Base-by-base conservation (phyloP, 1,140 invertebrate genomes). In the Zaprionus tsacasi region DNA sequence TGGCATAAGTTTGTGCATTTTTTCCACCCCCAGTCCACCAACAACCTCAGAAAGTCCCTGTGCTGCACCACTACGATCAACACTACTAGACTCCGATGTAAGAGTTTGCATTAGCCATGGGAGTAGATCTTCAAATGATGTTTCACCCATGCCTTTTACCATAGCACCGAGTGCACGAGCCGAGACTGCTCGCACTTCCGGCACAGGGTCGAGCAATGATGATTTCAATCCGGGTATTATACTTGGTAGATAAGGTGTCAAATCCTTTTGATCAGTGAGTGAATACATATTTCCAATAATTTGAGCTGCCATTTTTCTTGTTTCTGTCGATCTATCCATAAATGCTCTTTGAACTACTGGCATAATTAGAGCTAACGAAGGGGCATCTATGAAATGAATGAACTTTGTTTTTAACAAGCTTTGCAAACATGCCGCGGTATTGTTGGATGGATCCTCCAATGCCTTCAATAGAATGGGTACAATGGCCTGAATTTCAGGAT, bases 221-320 rank as follows among this genome's bases (percentile, higher is more conserved):
- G 96, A 97, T 93, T 99, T 99, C 38, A 99, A 92, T 0, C 99
- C 99, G 5, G 99, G 99, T 64, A 99, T 98, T 73, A 99, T 98
- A 54, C 96, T 98, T 2, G 98, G 97, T 76, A 99, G 94, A 93
- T 99, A 99, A 0, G 99, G 99, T 59, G 97, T 96, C 60, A 99
- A 94, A 93, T 99, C 99, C 93, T 99, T 99, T 92, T 99, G 98
- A 94, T 99, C 99, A 1, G 99, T 99, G 10, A 99, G 94, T 0
- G 98, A 99, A 93, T 99, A 99, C 98, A 99, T 99, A 93, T 99
- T 99, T 50, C 99, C 98, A 82, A 99, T 99, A 91, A 99, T 99
- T 93, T 98, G 97, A n/a, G 98, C 98, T 25, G 99, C 98, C 98
- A 99, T 99, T 94, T 99, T 99, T 83, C 98, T 94, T 0, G 98